These are phyloP conservation scores for Mythimna ferrago DNA, from an alignment of 2,888 invertebrate genomes.

Conservation along the genomic window DNA sequence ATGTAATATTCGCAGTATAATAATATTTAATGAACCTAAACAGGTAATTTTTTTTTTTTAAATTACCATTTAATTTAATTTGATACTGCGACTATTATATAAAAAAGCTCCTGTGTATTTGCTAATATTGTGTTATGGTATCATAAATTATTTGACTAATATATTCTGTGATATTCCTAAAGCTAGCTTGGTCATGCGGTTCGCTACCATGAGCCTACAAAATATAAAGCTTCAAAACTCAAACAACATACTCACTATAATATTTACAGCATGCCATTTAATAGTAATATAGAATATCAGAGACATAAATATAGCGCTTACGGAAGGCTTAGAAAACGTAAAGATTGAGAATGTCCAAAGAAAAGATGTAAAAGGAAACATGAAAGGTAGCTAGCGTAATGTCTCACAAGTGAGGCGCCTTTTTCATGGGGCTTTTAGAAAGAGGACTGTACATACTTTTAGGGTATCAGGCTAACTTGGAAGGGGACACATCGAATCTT, in stretches of 20 bases:
- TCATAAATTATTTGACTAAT: constrained; percentile 41
- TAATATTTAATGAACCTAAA: neutral
- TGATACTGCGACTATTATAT: constrained; percentile 37
- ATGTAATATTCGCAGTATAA: constrained; percentile 40
- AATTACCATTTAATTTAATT: constrained; percentile 3
- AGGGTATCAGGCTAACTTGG: constrained; percentile 85
- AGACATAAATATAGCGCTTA: constrained; percentile 63
- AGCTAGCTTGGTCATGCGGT: constrained; percentile 58
- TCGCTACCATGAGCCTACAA: constrained; percentile 49
- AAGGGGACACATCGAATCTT: constrained; percentile 83
- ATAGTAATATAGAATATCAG: constrained; percentile 55
- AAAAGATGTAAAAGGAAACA: constrained; percentile 65
- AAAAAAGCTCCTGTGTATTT: constrained; percentile 48
- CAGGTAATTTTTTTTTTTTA: neutral
- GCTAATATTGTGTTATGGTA: constrained; percentile 38
- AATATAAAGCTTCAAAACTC: constrained; percentile 53
- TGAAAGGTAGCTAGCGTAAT: constrained; percentile 80
- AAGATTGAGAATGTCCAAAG: constrained; percentile 62
- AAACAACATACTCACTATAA: constrained; percentile 59
- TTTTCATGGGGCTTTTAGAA: constrained; percentile 78
- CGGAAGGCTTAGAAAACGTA: constrained; percentile 60
- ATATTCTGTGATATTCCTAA: constrained; percentile 43
- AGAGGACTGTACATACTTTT: constrained; percentile 76
- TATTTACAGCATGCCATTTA: constrained; percentile 61
- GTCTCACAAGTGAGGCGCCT: constrained; percentile 91